These are phyloP conservation scores for Hirtodrosophila confusa DNA, from an alignment of 2,888 invertebrate genomes.

Conservation along the genomic window DNA sequence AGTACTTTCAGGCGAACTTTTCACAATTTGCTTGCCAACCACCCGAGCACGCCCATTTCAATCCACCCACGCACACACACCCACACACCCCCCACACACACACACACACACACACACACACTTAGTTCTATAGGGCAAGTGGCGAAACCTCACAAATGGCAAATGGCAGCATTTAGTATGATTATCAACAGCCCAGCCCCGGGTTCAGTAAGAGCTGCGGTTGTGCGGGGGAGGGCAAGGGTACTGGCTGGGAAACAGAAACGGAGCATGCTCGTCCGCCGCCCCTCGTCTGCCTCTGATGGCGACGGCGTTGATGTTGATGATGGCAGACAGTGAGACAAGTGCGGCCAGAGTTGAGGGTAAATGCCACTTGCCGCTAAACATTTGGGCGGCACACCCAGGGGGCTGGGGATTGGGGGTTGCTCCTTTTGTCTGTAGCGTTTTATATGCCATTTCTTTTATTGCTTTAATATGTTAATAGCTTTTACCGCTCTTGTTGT, in stretches of 20 bases:
- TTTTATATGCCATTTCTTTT: slow-evolving; percentile 80
- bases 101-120: slow-evolving; percentile 16
- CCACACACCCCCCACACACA: slow-evolving; percentile 8
- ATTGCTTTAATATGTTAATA: slow-evolving; percentile 76
- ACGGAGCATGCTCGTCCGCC: too few relatives aligned
- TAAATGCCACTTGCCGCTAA: slow-evolving; percentile 67
- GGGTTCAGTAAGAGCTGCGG: slow-evolving; percentile 26
- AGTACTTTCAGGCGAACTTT: slow-evolving; percentile 72
- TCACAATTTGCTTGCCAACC: slow-evolving; percentile 75
- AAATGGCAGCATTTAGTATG: slow-evolving; percentile 82
- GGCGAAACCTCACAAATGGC: slow-evolving; percentile 80
- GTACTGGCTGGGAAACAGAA: background rate
- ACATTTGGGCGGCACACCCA: slow-evolving; percentile 71
- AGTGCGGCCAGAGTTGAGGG: slow-evolving; percentile 39
- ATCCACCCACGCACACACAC: slow-evolving; percentile 4
- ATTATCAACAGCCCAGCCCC: slow-evolving; percentile 62
- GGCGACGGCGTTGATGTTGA: slow-evolving; percentile 63
- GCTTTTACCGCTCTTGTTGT: slow-evolving; percentile 50
- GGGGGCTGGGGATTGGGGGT: slow-evolving; percentile 14
- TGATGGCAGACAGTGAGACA: slow-evolving; percentile 53
- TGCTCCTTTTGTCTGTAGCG: slow-evolving; percentile 62
- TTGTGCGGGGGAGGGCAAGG: slow-evolving; percentile 27
- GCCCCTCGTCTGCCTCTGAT: slow-evolving; percentile 28
- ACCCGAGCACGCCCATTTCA: slow-evolving; percentile 54
- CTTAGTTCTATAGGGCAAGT: slow-evolving; percentile 72